Evolutionary conservation across 2,888 invertebrate genomes (phyloP).

Genomic region (Pharmacophagus antenor): DNA sequence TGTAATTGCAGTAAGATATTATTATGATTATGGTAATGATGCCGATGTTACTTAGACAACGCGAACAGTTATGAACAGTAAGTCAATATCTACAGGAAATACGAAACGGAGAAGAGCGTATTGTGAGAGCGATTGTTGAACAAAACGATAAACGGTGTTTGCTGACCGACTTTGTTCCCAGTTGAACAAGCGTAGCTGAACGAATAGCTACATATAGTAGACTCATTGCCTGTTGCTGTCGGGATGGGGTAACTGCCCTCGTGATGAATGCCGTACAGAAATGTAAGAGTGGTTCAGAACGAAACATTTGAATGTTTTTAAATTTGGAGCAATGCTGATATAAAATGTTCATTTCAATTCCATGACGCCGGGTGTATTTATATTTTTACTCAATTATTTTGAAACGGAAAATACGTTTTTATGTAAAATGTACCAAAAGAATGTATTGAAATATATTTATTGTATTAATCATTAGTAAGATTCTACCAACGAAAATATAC

Average conservation of each 20-base stretch:
- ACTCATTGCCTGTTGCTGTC: constrained; percentile 26
- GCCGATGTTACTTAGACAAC: not conserved
- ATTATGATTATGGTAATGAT: no score
- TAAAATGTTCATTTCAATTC: constrained; percentile 17
- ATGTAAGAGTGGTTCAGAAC: not conserved
- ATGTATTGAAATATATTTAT: not conserved
- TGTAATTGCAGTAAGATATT: no score
- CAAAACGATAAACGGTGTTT: constrained; percentile 24
- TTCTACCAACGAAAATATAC: no score
- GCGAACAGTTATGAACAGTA: not conserved
- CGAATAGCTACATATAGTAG: constrained; percentile 8
- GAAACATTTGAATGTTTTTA: constrained; percentile 18
- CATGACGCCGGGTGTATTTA: not conserved
- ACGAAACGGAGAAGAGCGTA: constrained; percentile 21
- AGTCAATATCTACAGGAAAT: constrained; percentile 14
- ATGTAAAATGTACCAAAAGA: not conserved
- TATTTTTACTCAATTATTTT: not conserved
- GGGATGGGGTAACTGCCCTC: constrained; percentile 21
- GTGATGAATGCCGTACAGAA: constrained; percentile 21
- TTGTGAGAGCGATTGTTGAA: constrained; percentile 26
- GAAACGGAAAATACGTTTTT: not conserved
- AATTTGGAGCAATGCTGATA: constrained; percentile 1
- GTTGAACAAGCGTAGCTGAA: constrained; percentile 18
- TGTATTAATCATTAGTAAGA: no score
- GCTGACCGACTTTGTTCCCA: constrained; percentile 28